These are phyloP conservation scores for Diadema setosum DNA, from an alignment of 35 echinoderm and acorn worm genomes.

Conservation along the genomic window DNA sequence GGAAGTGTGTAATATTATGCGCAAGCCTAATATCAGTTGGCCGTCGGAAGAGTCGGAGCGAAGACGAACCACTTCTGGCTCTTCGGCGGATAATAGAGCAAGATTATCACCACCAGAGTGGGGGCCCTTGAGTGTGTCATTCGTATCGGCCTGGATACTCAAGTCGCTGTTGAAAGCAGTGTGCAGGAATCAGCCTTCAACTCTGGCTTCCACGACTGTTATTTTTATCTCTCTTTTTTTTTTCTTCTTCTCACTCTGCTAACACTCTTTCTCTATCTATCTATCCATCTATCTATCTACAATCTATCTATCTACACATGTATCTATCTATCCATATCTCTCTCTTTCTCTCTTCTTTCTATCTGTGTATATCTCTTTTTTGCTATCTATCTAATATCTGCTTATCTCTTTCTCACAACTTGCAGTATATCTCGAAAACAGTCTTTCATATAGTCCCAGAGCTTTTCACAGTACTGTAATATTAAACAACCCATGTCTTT, in stretches of 20 bases:
- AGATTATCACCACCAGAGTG: conserved; percentile 15
- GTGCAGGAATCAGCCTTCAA: background rate
- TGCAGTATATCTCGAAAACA: too few relatives aligned
- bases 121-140: conserved; percentile 15
- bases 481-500: too few relatives aligned
- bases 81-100: conserved; percentile 2
- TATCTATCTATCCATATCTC: too few relatives aligned
- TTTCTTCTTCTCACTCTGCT: too few relatives aligned
- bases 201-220: background rate
- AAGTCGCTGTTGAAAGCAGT: conserved; percentile 19
- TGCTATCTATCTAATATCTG: too few relatives aligned
- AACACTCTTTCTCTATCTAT: background rate
- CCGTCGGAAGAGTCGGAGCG: background rate
- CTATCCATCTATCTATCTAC: background rate
- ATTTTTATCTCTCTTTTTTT: too few relatives aligned
- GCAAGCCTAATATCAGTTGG: background rate
- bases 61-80: conserved; percentile 8
- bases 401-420: too few relatives aligned
- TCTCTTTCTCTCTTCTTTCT: too few relatives aligned
- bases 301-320: background rate
- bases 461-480: too few relatives aligned
- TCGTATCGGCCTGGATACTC: conserved; percentile 3
- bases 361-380: too few relatives aligned
- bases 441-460: too few relatives aligned
- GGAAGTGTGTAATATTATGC: background rate